Conservation (phyloP, 92 coral and sea anemone genomes). For the Pocillopora meandrina region DNA sequence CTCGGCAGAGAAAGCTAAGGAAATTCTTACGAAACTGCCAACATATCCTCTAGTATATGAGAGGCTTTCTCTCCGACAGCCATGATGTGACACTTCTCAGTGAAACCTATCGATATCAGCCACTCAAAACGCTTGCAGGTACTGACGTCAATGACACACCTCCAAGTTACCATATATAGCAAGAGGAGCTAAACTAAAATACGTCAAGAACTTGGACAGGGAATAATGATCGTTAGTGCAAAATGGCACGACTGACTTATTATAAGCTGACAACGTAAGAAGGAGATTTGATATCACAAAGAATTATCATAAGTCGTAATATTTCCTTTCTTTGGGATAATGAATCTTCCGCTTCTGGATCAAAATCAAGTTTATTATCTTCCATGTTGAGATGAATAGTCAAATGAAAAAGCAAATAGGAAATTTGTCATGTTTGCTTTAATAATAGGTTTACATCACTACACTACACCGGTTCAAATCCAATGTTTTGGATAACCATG, state of each 20-base stretch:
- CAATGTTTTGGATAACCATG: too few species aligned
- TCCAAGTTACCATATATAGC: slow-evolving; percentile 62
- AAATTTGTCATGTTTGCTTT: neutral
- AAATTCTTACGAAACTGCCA: slow-evolving; percentile 9
- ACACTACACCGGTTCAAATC: too few species aligned
- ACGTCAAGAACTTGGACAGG: neutral
- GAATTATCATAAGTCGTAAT: neutral
- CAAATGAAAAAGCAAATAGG: slow-evolving; percentile 4
- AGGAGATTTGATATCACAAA: neutral
- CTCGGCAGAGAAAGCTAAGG: slow-evolving; percentile 11
- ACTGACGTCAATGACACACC: slow-evolving; percentile 69
- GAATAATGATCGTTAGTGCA: neutral
- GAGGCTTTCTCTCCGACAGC: neutral
- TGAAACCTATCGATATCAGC: slow-evolving; percentile 38
- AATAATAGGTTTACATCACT: neutral
- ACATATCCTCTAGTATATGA: neutral
- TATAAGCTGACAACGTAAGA: neutral
- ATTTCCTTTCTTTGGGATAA: neutral
- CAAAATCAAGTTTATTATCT: neutral
- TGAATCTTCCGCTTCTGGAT: neutral
- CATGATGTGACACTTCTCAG: slow-evolving; percentile 27
- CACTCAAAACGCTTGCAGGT: slow-evolving; percentile 36
- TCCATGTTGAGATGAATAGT: too few species aligned
- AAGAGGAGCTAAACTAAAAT: neutral
- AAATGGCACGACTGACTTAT: neutral